Base-by-base conservation (phyloP, 2,888 invertebrate genomes). In the Glomeris marginata region DNA sequence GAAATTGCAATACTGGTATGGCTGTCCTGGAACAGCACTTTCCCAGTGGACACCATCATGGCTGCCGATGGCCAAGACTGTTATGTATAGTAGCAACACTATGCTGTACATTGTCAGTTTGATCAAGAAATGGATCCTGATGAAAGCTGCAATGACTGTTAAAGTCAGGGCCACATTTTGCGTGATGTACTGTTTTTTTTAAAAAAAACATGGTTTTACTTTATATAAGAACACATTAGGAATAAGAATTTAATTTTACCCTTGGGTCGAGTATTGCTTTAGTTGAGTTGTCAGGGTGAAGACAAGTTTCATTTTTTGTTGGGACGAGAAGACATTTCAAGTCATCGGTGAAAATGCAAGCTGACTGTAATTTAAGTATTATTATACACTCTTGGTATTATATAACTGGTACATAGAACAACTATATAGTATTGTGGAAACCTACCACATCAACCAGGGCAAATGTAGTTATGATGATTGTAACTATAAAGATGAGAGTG, bases 171-270 rank as follows among this genome's bases (percentile, higher is more conserved):
- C 69, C 54, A 73, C 67, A 56, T 73, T 72, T 66, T 82, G 78
- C 1, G 84, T 80, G 61, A 84, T 80, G 64, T 84, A 83, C 87
- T 86, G 70, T n/a, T n/a, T n/a, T n/a, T n/a, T n/a, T n/a, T n/a
- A n/a, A n/a, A n/a, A 53, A 74, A 74, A 52, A 59, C 56, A 59
- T 51, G 55, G 33, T 44, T 54, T 11, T 48, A 40, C 21, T 44
- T 45, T 8, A 34, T 13, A 37, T n/a, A 45, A 47, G 20, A 41
- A 33, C 40, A 35, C 37, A 40, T 21, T 38, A 33, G 45, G 13
- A 16, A 22, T 13, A 15, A 10, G n/a, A 2, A 20, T 16, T 5
- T 4, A 46, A 45, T 44, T 35, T 22, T 11, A 45, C 34, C 36
- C 34, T 28, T 20, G 41, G n/a, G 22, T 52, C 21, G 16, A 35